Evolutionary conservation across 2,797 vertebrate species (phyloP).

Genomic region (Acanthornis magna): DNA sequence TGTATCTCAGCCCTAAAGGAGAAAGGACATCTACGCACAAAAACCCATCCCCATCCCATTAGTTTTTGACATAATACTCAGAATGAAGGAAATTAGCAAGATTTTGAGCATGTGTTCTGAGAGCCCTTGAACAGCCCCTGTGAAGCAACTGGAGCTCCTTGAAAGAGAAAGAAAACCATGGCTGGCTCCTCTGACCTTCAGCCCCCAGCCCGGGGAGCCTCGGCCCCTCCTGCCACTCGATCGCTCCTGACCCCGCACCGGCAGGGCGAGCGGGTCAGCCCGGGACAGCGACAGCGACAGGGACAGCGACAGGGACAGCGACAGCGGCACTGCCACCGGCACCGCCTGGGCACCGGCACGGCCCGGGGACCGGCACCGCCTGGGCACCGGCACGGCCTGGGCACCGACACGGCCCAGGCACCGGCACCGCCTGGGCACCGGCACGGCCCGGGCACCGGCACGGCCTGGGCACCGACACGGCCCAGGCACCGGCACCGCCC

Average conservation of each 20-base stretch:
- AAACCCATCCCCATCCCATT: rapidly evolving
- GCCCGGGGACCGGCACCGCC: no score
- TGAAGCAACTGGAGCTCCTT: rapidly evolving
- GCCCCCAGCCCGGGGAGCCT: not conserved
- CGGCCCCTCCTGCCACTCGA: not conserved
- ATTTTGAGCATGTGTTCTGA: not conserved
- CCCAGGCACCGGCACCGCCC: no score
- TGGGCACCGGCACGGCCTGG: no score
- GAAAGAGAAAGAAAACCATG: not conserved
- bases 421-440: not conserved
- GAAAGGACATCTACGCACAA: not conserved
- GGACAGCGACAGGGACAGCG: not conserved
- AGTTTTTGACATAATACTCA: rapidly evolving
- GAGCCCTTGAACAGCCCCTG: not conserved
- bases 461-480: no score
- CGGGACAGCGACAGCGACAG: not conserved
- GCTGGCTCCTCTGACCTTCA: not conserved
- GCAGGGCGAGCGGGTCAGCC: not conserved
- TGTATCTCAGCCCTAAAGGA: not conserved
- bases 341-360: no score
- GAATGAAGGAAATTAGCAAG: not conserved
- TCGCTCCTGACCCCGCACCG: not conserved
- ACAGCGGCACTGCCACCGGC: not conserved
- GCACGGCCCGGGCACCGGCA: not conserved
- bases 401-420: no score